Percentiles rank a stretch among this genome's conserved stretches.
phyloP scores from a whole-genome alignment of 2,113 vertebrate genomes.

The Calypte anna region DNA sequence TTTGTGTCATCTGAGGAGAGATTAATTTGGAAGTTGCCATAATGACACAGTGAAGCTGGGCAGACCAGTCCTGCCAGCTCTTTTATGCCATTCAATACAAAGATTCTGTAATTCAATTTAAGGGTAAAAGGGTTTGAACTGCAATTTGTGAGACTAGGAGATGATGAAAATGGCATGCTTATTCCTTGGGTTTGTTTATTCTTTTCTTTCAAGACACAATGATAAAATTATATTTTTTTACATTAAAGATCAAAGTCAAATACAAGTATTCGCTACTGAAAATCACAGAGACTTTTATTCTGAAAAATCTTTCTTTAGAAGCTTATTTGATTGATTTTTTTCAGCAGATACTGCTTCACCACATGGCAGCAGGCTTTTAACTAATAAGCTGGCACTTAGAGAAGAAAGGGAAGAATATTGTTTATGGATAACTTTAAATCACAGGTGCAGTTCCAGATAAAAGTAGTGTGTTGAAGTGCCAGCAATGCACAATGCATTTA shows the following conservation, averaged over 20 bases:
- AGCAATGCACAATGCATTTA: not conserved
- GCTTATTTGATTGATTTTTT: not conserved
- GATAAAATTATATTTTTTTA: not conserved
- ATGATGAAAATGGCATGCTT: not conserved
- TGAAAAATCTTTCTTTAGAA: not conserved
- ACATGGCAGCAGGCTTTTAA: conserved; percentile 48
- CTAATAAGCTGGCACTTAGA: conserved; percentile 49
- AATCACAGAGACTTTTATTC: not conserved
- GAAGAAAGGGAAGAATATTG: conserved; percentile 38
- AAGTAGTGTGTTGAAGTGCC: not conserved
- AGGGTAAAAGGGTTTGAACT: not conserved
- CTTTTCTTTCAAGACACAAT: not conserved
- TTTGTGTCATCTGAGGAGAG: not conserved
- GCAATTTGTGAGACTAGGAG: not conserved
- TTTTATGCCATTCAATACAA: not conserved
- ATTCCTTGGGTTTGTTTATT: not conserved
- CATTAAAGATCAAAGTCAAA: not conserved
- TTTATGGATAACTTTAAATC: conserved; percentile 46
- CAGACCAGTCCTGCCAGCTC: not conserved
- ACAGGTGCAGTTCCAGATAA: conserved; percentile 4
- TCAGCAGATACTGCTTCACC: not conserved
- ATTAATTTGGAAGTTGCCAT: not conserved
- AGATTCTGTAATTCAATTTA: not conserved
- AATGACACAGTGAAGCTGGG: not conserved
- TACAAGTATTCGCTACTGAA: not conserved